Evolutionary conservation across 2,888 invertebrate species (phyloP).

Genomic region (Trachelus tabidus): DNA sequence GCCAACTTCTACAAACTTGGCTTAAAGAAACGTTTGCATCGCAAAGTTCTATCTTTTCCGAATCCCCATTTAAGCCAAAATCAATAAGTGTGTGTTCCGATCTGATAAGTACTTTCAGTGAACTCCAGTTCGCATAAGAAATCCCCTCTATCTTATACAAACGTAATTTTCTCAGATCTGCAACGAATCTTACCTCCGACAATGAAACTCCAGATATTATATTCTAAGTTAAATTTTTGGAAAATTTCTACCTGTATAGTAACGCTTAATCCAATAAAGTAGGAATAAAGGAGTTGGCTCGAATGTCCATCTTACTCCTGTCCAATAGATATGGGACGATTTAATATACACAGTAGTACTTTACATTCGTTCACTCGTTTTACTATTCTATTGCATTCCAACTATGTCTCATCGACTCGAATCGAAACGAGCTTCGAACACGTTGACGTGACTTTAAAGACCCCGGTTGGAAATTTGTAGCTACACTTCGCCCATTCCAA

Average conservation of each 20-base stretch:
- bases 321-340: neutral
- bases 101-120: conserved; percentile 29
- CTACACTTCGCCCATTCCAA: conserved; percentile 30
- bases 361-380: neutral
- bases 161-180: neutral
- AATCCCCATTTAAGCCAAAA: conserved; percentile 12
- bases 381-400: neutral
- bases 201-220: neutral
- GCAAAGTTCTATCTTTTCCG: neutral
- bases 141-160: neutral
- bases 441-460: neutral
- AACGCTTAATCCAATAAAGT: neutral
- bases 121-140: conserved; percentile 6
- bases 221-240: neutral
- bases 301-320: neutral
- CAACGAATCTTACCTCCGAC: neutral
- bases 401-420: neutral
- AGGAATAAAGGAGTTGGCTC: neutral
- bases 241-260: neutral
- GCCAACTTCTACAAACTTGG: neutral
- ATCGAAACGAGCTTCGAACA: neutral
- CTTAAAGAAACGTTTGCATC: conserved; percentile 1
- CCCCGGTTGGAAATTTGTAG: conserved; percentile 23
- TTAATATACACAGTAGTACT: neutral
- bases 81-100: conserved; percentile 28